Percentiles rank a stretch among this genome's conserved stretches.
Conservation (phyloP, 2,113 vertebrate genomes). For the Psittacula cyanocephala region DNA sequence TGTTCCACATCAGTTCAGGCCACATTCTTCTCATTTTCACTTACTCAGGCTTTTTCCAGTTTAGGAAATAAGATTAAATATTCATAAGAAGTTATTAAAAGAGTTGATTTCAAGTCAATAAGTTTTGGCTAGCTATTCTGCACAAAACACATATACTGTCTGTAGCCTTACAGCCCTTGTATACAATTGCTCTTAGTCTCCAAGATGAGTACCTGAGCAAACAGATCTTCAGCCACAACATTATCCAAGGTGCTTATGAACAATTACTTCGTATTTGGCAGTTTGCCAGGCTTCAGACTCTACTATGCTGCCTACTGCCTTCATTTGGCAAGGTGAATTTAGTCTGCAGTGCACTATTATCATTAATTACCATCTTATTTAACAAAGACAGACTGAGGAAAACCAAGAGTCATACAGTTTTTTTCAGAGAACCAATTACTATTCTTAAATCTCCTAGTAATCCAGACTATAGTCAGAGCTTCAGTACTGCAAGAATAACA, state of each 20-base stretch:
- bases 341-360: neutral
- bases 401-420: neutral
- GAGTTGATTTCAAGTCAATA: neutral
- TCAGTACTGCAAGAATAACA: neutral
- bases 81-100: neutral
- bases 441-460: neutral
- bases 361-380: conserved; percentile 46
- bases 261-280: neutral
- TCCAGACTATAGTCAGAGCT: neutral
- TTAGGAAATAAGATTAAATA: neutral
- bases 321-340: neutral
- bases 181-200: neutral
- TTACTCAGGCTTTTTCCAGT: neutral
- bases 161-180: neutral
- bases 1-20: neutral
- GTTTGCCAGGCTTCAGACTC: neutral
- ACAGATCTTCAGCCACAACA: neutral
- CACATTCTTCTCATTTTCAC: neutral
- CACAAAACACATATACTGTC: neutral
- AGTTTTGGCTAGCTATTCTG: neutral
- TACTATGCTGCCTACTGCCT: neutral
- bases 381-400: neutral
- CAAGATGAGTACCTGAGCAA: neutral
- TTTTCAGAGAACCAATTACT: neutral
- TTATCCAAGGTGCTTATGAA: neutral